These are phyloP conservation scores for Spongilla lacustris DNA, from an alignment of 37 sponge, comb jelly and placozoan species.

Conservation along the genomic window DNA sequence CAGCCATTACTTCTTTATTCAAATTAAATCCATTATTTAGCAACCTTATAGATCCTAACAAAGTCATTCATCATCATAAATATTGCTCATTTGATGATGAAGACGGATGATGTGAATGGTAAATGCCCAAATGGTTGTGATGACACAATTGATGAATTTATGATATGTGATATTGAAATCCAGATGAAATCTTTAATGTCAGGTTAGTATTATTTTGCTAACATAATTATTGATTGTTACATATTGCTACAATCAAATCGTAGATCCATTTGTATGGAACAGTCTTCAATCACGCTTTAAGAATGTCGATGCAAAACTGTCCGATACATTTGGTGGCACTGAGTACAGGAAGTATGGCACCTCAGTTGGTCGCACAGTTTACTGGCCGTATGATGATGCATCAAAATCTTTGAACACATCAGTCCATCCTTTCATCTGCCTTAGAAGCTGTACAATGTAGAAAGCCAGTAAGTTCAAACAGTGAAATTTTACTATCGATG, in stretches of 20 bases:
- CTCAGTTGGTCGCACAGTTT: too few relatives aligned
- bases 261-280: not conserved
- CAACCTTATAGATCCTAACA: not conserved
- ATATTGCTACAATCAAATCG: not conserved
- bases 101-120: slow-evolving; percentile 1
- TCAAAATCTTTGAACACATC: not conserved
- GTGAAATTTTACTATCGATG: not conserved
- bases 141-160: not conserved
- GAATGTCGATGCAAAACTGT: not conserved
- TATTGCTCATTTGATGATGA: not conserved
- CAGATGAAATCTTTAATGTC: slow-evolving; percentile 1
- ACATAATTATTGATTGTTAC: not conserved
- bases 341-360: not conserved
- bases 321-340: not conserved
- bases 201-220: not conserved
- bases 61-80: not conserved
- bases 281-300: not conserved
- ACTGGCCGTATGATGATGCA: not conserved
- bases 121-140: slow-evolving; percentile 1
- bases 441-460: not conserved
- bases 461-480: slow-evolving; percentile 1
- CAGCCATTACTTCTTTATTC: not conserved
- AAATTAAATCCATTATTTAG: not conserved
- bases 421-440: not conserved
- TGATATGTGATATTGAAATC: slow-evolving; percentile 1